Conservation (phyloP, 1,140 invertebrate species). For the Hyphantria cunea region DNA sequence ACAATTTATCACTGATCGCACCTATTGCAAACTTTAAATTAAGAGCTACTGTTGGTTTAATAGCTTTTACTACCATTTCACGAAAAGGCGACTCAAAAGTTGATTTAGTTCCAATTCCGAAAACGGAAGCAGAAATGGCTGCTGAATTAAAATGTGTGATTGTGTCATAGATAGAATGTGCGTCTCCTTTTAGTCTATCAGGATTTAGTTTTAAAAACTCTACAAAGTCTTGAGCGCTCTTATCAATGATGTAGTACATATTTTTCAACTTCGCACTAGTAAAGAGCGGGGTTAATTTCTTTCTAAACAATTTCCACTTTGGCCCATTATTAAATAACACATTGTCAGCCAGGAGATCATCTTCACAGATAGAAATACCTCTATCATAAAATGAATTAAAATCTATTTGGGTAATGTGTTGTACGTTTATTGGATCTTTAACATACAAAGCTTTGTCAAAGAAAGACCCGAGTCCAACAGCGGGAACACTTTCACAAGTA, state of each 20-base stretch:
- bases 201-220: conserved; percentile 43
- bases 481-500: conserved; percentile 38
- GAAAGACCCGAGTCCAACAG: conserved; percentile 61
- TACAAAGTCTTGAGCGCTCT: conserved; percentile 53
- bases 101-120: conserved; percentile 40
- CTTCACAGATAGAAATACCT: conserved; percentile 69
- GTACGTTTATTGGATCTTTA: conserved; percentile 78
- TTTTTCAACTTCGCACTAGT: conserved; percentile 71
- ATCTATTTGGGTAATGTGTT: conserved; percentile 68
- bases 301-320: conserved; percentile 67
- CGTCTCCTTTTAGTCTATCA: conserved; percentile 33
- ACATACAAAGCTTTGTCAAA: conserved; percentile 65
- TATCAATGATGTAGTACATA: conserved; percentile 75
- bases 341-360: conserved; percentile 79
- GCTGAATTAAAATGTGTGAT: conserved; percentile 35
- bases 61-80: conserved; percentile 34
- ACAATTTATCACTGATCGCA: conserved; percentile 21
- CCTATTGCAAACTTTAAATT: conserved; percentile 39
- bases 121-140: conserved; percentile 41
- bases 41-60: conserved; percentile 20
- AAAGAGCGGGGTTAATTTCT: conserved; percentile 72
- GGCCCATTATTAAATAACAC: conserved; percentile 70
- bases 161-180: conserved; percentile 11
- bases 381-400: conserved; percentile 77
- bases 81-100: conserved; percentile 48